These are phyloP conservation scores for Polyommatus icarus DNA, from an alignment of 2,888 invertebrate species.

Conservation along the genomic window DNA sequence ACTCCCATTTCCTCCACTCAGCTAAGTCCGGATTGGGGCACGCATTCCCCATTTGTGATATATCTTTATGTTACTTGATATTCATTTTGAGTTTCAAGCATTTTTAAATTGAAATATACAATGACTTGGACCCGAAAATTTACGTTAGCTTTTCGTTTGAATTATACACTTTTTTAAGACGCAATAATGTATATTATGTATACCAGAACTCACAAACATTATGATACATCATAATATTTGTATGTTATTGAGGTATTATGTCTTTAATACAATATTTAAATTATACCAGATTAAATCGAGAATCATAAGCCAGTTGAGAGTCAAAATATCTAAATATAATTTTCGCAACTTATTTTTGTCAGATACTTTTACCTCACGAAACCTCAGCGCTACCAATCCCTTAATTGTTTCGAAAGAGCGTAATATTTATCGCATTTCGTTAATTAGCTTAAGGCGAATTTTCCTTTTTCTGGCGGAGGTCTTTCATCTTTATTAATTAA, in stretches of 20 bases:
- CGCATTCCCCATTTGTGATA: conserved; percentile 58
- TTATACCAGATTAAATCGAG: too few species aligned
- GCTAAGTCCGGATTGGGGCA: conserved; percentile 68
- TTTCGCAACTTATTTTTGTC: not conserved
- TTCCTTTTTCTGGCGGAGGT: not conserved
- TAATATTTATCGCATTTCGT: not conserved
- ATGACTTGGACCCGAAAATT: not conserved
- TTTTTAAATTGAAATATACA: not conserved
- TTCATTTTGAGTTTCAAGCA: not conserved
- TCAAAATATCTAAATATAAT: too few species aligned
- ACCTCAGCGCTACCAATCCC: not conserved
- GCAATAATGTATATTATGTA: too few species aligned
- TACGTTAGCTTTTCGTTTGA: too few species aligned
- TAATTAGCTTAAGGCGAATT: conserved; percentile 8
- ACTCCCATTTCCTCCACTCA: conserved; percentile 61
- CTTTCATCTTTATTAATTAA: conserved; percentile 31
- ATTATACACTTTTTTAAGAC: too few species aligned
- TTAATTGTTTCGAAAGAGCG: conserved; percentile 12
- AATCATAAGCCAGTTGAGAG: too few species aligned
- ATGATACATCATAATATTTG: too few species aligned
- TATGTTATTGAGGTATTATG: too few species aligned
- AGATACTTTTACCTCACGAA: not conserved
- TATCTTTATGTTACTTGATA: conserved; percentile 41
- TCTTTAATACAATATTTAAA: too few species aligned
- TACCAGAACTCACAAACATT: too few species aligned